Conservation (phyloP, 2,888 invertebrate genomes). For the Elgonia sp. region DNA sequence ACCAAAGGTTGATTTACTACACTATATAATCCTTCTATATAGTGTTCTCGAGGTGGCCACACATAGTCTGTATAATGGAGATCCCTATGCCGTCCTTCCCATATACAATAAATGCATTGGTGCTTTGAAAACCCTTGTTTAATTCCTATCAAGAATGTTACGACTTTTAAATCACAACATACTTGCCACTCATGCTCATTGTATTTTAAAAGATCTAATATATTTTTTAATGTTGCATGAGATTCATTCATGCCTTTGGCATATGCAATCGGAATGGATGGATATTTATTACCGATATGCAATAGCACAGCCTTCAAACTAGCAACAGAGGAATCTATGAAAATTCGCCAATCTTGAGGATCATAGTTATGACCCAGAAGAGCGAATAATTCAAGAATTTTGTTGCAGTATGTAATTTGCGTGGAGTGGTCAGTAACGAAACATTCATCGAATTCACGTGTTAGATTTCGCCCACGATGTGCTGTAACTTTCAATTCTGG, state of each 20-base stretch:
- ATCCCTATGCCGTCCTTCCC: background rate
- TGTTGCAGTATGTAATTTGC: background rate
- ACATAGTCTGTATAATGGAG: background rate
- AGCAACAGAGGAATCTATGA: background rate
- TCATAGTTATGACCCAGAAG: background rate
- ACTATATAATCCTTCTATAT: background rate
- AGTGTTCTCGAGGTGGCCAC: background rate
- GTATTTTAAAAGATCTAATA: background rate
- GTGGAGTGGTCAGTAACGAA: background rate
- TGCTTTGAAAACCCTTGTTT: background rate
- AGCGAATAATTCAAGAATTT: background rate
- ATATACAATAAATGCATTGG: background rate
- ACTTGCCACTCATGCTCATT: background rate
- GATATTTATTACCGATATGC: background rate
- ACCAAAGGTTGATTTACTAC: background rate
- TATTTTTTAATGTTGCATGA: background rate
- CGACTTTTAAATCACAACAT: background rate
- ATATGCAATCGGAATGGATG: background rate
- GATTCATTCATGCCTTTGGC: background rate
- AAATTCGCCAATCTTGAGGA: background rate
- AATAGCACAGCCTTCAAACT: background rate
- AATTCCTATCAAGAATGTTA: background rate
- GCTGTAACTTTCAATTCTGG: background rate
- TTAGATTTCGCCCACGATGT: background rate
- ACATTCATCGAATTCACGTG: background rate